A percentile compares a stretch with the other conserved stretches of the same genome.
These are phyloP conservation scores for Sitophilus oryzae DNA, from an alignment of 1,140 invertebrate species.

Conservation along the genomic window DNA sequence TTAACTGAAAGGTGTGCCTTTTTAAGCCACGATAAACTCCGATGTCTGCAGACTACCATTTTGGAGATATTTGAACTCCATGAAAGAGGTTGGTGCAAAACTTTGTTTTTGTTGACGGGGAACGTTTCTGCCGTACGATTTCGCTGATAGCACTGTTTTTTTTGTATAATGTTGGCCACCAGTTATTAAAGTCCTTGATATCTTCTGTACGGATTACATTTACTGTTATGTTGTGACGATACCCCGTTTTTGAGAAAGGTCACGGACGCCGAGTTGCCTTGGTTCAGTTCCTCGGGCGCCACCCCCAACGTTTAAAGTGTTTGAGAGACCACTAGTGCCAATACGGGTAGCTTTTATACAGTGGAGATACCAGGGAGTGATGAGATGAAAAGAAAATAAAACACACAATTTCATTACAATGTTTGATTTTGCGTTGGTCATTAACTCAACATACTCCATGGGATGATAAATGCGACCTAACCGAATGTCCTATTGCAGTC, in stretches of 20 bases:
- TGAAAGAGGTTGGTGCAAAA: background rate
- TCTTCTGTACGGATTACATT: conserved; percentile 1
- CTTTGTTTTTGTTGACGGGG: conserved; percentile 1
- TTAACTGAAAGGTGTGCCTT: too few species aligned
- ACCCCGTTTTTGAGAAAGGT: too few species aligned
- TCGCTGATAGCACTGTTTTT: background rate
- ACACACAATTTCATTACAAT: too few species aligned
- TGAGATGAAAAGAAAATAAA: too few species aligned
- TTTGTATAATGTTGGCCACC: background rate
- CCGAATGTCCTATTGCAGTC: conserved; percentile 4
- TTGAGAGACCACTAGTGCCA: too few species aligned
- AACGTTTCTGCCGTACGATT: conserved; percentile 5
- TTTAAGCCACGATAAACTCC: background rate
- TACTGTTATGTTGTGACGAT: too few species aligned
- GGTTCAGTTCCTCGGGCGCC: too few species aligned
- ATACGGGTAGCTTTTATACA: too few species aligned
- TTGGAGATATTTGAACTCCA: too few species aligned
- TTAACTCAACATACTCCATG: conserved; percentile 3
- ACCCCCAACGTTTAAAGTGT: too few species aligned
- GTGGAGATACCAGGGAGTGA: too few species aligned
- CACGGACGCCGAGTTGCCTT: too few species aligned
- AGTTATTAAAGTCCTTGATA: background rate
- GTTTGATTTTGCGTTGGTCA: conserved; percentile 4
- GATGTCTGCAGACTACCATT: background rate
- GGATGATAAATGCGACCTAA: conserved; percentile 1